phyloP scores from a whole-genome alignment of 1,140 invertebrate species.

The Drosophila kepulauana region DNA sequence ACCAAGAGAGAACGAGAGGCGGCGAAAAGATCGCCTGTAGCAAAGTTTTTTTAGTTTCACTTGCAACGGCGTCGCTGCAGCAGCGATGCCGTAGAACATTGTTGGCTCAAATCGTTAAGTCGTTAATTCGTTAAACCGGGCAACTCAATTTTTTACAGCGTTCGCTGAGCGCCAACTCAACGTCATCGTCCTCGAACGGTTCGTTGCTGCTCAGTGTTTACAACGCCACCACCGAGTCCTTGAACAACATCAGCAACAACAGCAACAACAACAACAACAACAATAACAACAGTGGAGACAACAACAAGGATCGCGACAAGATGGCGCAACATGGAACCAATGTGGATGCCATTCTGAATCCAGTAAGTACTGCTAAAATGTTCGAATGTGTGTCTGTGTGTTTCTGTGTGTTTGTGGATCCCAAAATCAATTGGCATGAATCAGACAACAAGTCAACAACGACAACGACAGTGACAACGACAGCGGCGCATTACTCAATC shows the following conservation, averaged over 20 bases:
- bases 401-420: neutral
- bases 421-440: slow-evolving; percentile 43
- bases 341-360: slow-evolving; percentile 80
- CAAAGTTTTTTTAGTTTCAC: slow-evolving; percentile 14
- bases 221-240: slow-evolving; percentile 69
- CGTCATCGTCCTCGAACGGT: slow-evolving; percentile 72
- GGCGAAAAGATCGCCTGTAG: neutral
- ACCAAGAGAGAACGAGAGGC: too few relatives aligned
- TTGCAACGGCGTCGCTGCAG: slow-evolving; percentile 11
- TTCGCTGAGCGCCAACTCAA: slow-evolving; percentile 68
- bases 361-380: slow-evolving; percentile 55
- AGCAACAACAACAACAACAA: slow-evolving; percentile 39
- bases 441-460: slow-evolving; percentile 34
- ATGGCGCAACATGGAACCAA: slow-evolving; percentile 68
- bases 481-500: slow-evolving; percentile 67
- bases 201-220: slow-evolving; percentile 69
- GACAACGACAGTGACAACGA: neutral
- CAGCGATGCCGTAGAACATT: slow-evolving; percentile 19
- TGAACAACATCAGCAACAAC: slow-evolving; percentile 25
- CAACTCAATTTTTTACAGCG: slow-evolving; percentile 54
- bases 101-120: slow-evolving; percentile 6
- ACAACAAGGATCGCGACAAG: slow-evolving; percentile 53
- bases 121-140: too few relatives aligned
- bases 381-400: neutral
- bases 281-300: slow-evolving; percentile 37